phyloP scores from a whole-genome alignment of 2,888 invertebrate genomes.

The Ormyrus thymus region DNA sequence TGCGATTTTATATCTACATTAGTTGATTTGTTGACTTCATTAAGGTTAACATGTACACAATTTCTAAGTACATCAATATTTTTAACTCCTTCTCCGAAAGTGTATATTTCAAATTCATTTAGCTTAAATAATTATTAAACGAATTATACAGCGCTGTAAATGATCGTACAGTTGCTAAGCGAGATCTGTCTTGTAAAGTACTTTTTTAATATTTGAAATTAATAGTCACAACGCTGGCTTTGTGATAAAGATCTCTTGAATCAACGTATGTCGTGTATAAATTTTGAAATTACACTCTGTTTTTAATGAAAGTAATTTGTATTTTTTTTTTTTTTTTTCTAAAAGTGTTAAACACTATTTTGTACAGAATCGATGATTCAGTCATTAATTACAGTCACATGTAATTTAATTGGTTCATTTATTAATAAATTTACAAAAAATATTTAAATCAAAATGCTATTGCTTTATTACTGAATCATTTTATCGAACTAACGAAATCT shows the following conservation, averaged over 20 bases:
- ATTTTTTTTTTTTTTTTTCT: constrained; percentile 9
- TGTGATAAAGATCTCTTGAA: constrained; percentile 13
- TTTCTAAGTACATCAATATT: constrained; percentile 43
- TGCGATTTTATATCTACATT: constrained; percentile 51
- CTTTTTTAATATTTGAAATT: constrained; percentile 24
- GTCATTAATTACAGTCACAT: constrained; percentile 38
- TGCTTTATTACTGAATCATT: constrained; percentile 15
- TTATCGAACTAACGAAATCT: constrained; percentile 18
- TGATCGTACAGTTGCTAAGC: background rate
- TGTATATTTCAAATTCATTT: constrained; percentile 26
- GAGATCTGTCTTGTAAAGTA: constrained; percentile 29
- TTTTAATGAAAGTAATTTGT: constrained; percentile 22
- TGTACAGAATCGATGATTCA: constrained; percentile 44
- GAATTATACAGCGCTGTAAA: constrained; percentile 11
- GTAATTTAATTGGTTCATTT: constrained; percentile 39
- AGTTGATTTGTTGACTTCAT: constrained; percentile 49
- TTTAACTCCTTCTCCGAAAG: constrained; percentile 34
- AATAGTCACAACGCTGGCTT: constrained; percentile 4
- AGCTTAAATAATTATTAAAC: constrained; percentile 13
- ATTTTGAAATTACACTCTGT: constrained; percentile 6
- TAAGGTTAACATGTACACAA: constrained; percentile 25
- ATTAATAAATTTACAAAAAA: constrained; percentile 37
- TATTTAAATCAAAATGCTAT: constrained; percentile 24
- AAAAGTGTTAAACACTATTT: constrained; percentile 24
- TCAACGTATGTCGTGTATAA: background rate